These are phyloP conservation scores for Neolamprologus caudopunctatus DNA, from an alignment of 2,113 vertebrate genomes.

Conservation along the genomic window DNA sequence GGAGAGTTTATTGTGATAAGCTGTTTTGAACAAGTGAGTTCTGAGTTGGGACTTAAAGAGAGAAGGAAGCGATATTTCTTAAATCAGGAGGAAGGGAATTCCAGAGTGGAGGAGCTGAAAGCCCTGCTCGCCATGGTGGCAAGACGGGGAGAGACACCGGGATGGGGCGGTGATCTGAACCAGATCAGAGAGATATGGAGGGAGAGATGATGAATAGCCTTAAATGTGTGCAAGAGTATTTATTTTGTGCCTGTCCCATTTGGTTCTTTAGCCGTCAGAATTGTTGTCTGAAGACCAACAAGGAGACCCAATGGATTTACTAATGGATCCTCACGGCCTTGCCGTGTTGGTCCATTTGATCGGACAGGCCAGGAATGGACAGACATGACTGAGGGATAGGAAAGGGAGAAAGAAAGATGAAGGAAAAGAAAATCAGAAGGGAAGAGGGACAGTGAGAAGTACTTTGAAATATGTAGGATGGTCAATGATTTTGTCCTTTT, in stretches of 20 bases:
- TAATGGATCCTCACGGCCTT: fast-evolving
- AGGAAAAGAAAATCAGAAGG: not conserved
- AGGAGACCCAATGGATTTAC: fast-evolving
- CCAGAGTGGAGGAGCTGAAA: not conserved
- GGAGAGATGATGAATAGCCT: not conserved
- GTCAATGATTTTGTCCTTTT: not conserved
- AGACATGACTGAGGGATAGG: not conserved
- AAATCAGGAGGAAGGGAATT: not conserved
- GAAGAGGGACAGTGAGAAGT: not conserved
- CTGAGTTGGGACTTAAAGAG: not conserved
- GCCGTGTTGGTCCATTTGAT: not conserved
- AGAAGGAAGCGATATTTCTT: not conserved
- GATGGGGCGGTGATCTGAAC: not conserved
- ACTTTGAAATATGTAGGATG: not conserved
- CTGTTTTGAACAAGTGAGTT: not conserved
- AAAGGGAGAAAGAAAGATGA: not conserved
- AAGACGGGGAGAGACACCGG: not conserved
- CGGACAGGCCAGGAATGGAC: no score
- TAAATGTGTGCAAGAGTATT: not conserved
- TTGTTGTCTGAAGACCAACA: not conserved
- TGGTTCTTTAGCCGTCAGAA: not conserved
- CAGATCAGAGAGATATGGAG: not conserved
- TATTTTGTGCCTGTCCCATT: not conserved
- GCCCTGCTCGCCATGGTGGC: not conserved
- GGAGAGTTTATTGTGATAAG: not conserved